phyloP scores from a whole-genome alignment of 1,140 invertebrate genomes.

The Brachionus sp. region DNA sequence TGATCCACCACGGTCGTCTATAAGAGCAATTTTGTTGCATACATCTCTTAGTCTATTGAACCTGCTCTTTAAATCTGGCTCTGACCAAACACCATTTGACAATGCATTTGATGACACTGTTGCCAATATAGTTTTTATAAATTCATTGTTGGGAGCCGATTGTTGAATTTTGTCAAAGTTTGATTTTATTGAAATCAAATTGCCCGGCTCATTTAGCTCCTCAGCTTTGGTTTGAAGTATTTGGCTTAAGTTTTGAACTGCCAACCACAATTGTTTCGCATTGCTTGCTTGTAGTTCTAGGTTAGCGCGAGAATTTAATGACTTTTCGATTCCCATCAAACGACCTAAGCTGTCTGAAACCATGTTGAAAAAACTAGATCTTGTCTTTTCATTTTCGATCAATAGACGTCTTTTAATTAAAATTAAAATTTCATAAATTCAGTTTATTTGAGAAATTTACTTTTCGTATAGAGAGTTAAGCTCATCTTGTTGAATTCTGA shows the following conservation, averaged over 20 bases:
- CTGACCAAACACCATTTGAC: conserved; percentile 76
- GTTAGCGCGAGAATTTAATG: conserved; percentile 67
- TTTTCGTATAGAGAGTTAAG: conserved; percentile 66
- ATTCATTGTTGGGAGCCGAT: conserved; percentile 59
- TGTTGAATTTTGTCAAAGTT: conserved; percentile 69
- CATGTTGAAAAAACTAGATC: conserved; percentile 66
- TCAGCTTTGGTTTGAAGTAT: conserved; percentile 52
- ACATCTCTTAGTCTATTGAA: conserved; percentile 70
- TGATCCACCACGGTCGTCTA: conserved; percentile 74
- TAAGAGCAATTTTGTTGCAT: conserved; percentile 70
- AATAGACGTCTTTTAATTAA: conserved; percentile 50
- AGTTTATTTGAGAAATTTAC: conserved; percentile 64
- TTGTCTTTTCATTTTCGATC: conserved; percentile 64
- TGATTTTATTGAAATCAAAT: conserved; percentile 70
- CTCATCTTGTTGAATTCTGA: conserved; percentile 70
- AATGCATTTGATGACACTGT: conserved; percentile 73
- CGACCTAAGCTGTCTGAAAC: conserved; percentile 75
- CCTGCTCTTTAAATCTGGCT: conserved; percentile 75
- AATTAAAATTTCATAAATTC: conserved; percentile 46
- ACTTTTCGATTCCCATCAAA: conserved; percentile 78
- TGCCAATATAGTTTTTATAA: conserved; percentile 70
- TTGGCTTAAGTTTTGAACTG: conserved; percentile 43
- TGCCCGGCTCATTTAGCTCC: conserved; percentile 51
- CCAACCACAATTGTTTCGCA: conserved; percentile 36
- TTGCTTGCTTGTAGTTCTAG: conserved; percentile 61